phyloP scores from a whole-genome alignment of 2,888 invertebrate genomes.

The Scelioninae gen. 2 region DNA sequence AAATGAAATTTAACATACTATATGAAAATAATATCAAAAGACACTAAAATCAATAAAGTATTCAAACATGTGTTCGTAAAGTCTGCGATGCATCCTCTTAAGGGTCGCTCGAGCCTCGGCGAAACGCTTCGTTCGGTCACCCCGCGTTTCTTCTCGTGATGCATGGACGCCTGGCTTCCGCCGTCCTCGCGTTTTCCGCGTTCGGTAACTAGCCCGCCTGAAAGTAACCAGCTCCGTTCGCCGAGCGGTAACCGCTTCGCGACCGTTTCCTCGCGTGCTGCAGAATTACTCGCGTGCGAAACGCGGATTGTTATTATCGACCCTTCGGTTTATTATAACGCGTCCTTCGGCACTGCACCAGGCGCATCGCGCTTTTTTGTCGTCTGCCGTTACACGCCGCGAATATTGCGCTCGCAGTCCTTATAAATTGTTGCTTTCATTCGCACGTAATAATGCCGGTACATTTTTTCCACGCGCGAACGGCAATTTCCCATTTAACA shows the following conservation, averaged over 20 bases:
- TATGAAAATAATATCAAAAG: too few relatives aligned
- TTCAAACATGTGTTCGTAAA: too few relatives aligned
- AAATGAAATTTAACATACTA: too few relatives aligned
- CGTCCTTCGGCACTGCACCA: conserved; percentile 28
- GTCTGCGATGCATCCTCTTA: too few relatives aligned
- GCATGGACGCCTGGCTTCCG: too few relatives aligned
- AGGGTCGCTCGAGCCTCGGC: too few relatives aligned
- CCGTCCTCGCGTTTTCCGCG: too few relatives aligned
- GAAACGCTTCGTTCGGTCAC: too few relatives aligned
- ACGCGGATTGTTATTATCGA: conserved; percentile 62
- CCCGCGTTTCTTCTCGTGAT: too few relatives aligned
- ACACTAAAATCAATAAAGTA: too few relatives aligned
- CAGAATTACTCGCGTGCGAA: conserved; percentile 62
- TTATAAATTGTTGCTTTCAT: conserved; percentile 5
- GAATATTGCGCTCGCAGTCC: not conserved
- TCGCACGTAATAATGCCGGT: conserved; percentile 4
- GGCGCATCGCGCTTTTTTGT: conserved; percentile 17
- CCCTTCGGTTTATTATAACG: conserved; percentile 46
- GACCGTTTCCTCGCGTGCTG: conserved; percentile 60
- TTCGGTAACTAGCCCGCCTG: too few relatives aligned
- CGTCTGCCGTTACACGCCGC: not conserved
- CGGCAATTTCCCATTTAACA: not conserved
- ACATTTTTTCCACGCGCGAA: not conserved
- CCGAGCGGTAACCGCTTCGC: conserved; percentile 49
- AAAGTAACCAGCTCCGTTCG: conserved; percentile 44